phyloP scores from a whole-genome alignment of 37 sponge, comb jelly and placozoan species.

The Bolinopsis microptera region DNA sequence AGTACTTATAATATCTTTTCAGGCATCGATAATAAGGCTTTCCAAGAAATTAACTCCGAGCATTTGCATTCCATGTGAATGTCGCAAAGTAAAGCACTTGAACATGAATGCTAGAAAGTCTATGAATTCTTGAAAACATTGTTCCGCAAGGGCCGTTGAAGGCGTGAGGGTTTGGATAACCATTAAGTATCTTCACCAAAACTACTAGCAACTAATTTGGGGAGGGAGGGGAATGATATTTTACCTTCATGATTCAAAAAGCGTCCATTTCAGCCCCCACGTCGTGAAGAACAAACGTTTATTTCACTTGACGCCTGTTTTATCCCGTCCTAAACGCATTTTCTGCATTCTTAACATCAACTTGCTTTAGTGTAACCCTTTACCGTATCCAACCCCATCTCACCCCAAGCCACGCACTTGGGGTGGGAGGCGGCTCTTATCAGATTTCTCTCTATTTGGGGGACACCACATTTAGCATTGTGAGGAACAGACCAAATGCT shows the following conservation, averaged over 20 bases:
- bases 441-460: conserved; percentile 69
- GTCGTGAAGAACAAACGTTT: conserved; percentile 87
- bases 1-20: no score
- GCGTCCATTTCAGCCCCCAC: conserved; percentile 85
- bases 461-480: conserved; percentile 79
- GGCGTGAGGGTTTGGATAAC: no score
- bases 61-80: no score
- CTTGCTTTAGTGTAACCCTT: conserved; percentile 65
- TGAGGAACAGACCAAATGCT: conserved; percentile 91
- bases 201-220: no score
- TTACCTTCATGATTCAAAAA: conserved; percentile 69
- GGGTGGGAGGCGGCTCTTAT: conserved; percentile 73
- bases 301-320: conserved; percentile 69
- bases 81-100: background rate
- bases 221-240: no score
- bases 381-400: conserved; percentile 85
- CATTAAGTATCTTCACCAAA: no score
- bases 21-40: no score
- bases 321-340: conserved; percentile 73
- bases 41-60: no score
- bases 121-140: no score
- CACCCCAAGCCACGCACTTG: conserved; percentile 83
- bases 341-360: conserved; percentile 67
- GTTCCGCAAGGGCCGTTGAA: no score
- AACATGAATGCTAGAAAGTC: no score